Percentiles rank a stretch among this genome's conserved stretches.
phyloP scores from a whole-genome alignment of 30 jellyfish, hydroid and myxozoan genomes.

The Cassiopea andromeda region DNA sequence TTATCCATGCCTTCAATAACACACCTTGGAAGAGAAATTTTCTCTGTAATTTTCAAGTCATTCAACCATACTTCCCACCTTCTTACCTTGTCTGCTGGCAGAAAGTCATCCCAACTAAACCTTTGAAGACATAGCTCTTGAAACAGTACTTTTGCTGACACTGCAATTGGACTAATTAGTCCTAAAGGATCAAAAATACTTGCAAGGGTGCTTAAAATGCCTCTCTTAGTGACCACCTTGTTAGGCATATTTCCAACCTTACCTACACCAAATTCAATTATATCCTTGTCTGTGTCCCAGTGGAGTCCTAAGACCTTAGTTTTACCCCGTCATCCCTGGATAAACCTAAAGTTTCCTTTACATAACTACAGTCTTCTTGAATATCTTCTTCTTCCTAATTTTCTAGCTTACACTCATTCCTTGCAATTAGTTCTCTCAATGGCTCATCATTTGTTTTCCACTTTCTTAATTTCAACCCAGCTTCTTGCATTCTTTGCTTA shows the following conservation, averaged over 20 bases:
- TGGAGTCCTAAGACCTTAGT: slow-evolving; percentile 49
- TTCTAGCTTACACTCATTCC: too few species aligned
- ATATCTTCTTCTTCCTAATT: too few species aligned
- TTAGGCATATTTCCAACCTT: slow-evolving; percentile 6
- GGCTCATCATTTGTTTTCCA: slow-evolving; percentile 43
- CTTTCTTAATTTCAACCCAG: slow-evolving; percentile 23
- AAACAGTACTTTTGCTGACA: slow-evolving; percentile 24
- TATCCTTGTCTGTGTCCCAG: slow-evolving; percentile 49
- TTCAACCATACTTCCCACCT: slow-evolving; percentile 52
- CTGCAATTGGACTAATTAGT: slow-evolving; percentile 36
- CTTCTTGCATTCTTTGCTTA: too few species aligned
- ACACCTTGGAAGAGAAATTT: slow-evolving; percentile 26
- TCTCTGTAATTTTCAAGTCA: background rate
- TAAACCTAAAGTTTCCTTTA: background rate
- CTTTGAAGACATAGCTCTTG: slow-evolving; percentile 15
- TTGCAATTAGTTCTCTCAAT: too few species aligned
- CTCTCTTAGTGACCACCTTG: slow-evolving; percentile 40
- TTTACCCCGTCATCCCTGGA: slow-evolving; percentile 2
- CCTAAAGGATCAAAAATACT: slow-evolving; percentile 45
- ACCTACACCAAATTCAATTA: slow-evolving; percentile 21
- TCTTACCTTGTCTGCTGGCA: slow-evolving; percentile 30
- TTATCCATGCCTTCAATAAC: background rate
- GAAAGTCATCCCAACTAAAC: slow-evolving; percentile 32
- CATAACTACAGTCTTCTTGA: too few species aligned
- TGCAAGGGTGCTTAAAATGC: slow-evolving; percentile 52